Evolutionary conservation across 2,113 vertebrate genomes (phyloP).

Genomic region (Myiopsitta monachus): DNA sequence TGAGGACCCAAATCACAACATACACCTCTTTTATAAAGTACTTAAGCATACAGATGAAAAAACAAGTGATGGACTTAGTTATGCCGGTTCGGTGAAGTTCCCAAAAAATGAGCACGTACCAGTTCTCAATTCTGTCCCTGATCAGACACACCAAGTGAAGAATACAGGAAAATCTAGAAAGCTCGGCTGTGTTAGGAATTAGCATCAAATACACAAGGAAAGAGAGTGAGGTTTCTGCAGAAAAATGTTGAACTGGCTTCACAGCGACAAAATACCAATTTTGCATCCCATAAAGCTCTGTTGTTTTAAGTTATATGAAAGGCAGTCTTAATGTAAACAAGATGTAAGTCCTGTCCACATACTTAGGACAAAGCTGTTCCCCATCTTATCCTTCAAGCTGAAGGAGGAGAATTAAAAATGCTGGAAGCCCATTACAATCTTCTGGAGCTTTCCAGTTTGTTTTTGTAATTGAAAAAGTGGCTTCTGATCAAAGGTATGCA

Average conservation of each 20-base stretch:
- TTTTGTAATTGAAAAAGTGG: not conserved
- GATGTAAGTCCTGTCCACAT: not conserved
- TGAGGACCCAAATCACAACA: not conserved
- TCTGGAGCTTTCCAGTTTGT: not conserved
- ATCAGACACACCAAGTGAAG: not conserved
- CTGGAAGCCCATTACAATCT: not conserved
- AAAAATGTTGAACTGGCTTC: not conserved
- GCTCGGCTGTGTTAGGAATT: not conserved
- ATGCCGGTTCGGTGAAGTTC: not conserved
- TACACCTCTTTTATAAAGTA: not conserved
- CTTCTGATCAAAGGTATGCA: not conserved
- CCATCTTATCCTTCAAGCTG: not conserved
- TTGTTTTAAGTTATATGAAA: not conserved
- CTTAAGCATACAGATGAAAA: not conserved
- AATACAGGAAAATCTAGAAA: not conserved
- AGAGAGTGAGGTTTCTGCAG: not conserved
- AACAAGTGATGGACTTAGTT: not conserved
- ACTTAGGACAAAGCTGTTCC: not conserved
- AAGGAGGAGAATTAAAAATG: not conserved
- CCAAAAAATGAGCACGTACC: not conserved
- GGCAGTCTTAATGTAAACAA: not conserved
- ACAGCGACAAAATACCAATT: not conserved
- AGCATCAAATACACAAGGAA: not conserved
- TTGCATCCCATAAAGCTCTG: not conserved
- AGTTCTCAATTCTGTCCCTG: not conserved